Conservation (phyloP, 2,113 vertebrate genomes). For the Paramisgurnus dabryanus region DNA sequence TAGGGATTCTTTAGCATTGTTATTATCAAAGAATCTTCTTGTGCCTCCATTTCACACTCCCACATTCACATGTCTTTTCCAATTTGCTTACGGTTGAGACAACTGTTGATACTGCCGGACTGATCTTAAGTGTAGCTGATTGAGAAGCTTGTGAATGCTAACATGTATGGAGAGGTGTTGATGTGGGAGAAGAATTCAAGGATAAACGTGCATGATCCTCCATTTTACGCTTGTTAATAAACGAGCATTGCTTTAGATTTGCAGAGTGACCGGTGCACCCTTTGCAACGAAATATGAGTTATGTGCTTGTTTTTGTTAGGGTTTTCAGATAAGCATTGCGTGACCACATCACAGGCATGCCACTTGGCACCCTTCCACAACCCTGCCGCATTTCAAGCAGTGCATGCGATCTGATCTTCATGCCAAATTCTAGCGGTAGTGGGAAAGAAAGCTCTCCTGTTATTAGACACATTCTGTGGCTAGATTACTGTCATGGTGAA, state of each 20-base stretch:
- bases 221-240: constrained; percentile 23
- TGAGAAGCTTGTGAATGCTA: neutral
- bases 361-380: constrained; percentile 5
- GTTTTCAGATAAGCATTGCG: constrained; percentile 30
- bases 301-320: constrained; percentile 35
- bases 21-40: neutral
- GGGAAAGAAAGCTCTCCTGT: neutral
- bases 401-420: constrained; percentile 46
- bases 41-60: neutral
- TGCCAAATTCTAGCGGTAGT: constrained; percentile 42
- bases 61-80: neutral
- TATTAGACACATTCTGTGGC: constrained; percentile 21
- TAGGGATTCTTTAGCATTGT: neutral
- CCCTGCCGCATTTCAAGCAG: constrained; percentile 27
- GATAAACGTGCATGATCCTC: neutral
- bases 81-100: neutral
- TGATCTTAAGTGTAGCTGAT: neutral
- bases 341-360: constrained; percentile 53
- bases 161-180: constrained; percentile 10
- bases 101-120: neutral
- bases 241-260: constrained; percentile 13
- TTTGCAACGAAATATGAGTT: constrained; percentile 36
- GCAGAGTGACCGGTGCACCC: constrained; percentile 23
- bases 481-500: constrained; percentile 9
- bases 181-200: constrained; percentile 11